Conservation (phyloP, 2,113 vertebrate genomes). For the Mugil cephalus region DNA sequence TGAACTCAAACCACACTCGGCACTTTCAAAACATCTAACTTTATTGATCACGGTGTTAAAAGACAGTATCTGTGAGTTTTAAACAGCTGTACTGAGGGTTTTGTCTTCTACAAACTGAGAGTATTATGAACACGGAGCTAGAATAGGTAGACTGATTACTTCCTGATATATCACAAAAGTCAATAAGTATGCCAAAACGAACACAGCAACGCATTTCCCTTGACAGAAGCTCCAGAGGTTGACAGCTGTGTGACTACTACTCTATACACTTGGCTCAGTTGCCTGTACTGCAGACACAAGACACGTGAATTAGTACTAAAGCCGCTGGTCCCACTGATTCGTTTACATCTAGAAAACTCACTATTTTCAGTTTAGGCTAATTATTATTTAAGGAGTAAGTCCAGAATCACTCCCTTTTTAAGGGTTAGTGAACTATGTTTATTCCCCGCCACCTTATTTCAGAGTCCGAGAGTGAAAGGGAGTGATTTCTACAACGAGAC, state of each 20-base stretch:
- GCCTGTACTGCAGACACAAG: constrained; percentile 39
- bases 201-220: constrained; percentile 39
- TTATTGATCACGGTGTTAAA: constrained; percentile 84
- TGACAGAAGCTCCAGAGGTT: constrained; percentile 40
- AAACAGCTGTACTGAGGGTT: constrained; percentile 45
- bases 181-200: constrained; percentile 53
- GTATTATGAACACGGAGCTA: constrained; percentile 54
- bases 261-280: constrained; percentile 20
- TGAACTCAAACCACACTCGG: constrained; percentile 30
- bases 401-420: not conserved
- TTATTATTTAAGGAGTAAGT: constrained; percentile 6
- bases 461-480: not conserved
- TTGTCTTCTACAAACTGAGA: constrained; percentile 56
- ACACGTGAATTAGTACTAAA: constrained; percentile 9
- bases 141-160: constrained; percentile 52
- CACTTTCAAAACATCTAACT: constrained; percentile 82
- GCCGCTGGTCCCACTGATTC: constrained; percentile 38
- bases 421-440: constrained; percentile 2
- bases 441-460: not conserved
- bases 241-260: constrained; percentile 25
- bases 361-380: not conserved
- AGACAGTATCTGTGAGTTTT: constrained; percentile 70
- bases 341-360: constrained; percentile 17
- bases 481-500: not conserved
- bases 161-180: constrained; percentile 59